These are phyloP conservation scores for Eupithecia exiguata DNA, from an alignment of 2,888 invertebrate species.

Conservation along the genomic window DNA sequence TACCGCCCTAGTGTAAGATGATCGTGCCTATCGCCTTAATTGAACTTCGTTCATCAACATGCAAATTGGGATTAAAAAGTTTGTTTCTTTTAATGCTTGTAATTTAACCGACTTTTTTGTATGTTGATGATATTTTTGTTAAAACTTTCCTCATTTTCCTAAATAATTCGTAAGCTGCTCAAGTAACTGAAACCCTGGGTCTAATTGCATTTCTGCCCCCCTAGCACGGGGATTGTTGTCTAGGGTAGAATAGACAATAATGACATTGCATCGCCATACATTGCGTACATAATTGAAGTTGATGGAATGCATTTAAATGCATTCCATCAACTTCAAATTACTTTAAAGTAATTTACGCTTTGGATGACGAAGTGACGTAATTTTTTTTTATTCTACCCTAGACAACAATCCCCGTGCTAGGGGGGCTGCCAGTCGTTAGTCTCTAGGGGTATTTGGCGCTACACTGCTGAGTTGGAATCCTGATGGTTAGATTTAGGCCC, in stretches of 20 bases:
- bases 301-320: too few species aligned
- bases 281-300: too few species aligned
- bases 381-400: too few species aligned
- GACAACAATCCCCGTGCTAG: too few species aligned
- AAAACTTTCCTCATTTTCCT: neutral
- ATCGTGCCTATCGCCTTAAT: conserved; percentile 34
- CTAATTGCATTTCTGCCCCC: neutral
- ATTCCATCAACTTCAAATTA: too few species aligned
- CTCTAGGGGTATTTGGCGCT: neutral
- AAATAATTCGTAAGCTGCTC: neutral
- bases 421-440: neutral
- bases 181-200: neutral
- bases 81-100: conserved; percentile 6
- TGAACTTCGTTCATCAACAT: conserved; percentile 33
- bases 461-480: neutral
- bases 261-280: too few species aligned
- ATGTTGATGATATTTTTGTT: neutral
- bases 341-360: too few species aligned
- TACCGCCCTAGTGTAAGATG: conserved; percentile 31
- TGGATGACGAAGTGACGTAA: too few species aligned
- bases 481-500: neutral
- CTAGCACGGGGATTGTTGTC: too few species aligned
- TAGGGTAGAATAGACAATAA: too few species aligned
- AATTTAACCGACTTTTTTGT: neutral
- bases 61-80: conserved; percentile 26